phyloP scores from a whole-genome alignment of 2,113 vertebrate genomes.

The Odocoileus hemionus region DNA sequence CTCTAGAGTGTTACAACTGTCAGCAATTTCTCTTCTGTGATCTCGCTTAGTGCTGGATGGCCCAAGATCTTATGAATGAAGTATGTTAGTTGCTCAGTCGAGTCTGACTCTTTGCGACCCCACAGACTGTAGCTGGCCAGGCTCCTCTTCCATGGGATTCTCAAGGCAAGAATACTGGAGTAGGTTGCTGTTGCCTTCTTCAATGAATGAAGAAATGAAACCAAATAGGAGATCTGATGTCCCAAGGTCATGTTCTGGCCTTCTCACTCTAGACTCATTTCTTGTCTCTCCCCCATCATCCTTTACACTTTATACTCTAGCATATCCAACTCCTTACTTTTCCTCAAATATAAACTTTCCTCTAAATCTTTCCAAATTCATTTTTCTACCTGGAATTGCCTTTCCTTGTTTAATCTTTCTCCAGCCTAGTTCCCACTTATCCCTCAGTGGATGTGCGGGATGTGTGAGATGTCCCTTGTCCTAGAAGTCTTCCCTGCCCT shows the following conservation, averaged over 20 bases:
- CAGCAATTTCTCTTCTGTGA: neutral
- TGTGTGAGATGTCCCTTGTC: neutral
- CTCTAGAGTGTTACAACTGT: neutral
- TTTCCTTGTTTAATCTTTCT: neutral
- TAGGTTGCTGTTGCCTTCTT: neutral
- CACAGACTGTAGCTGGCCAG: accelerated
- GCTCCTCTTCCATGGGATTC: neutral
- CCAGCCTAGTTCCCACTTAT: neutral
- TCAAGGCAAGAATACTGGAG: neutral
- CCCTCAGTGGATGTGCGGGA: neutral
- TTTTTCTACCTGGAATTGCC: neutral
- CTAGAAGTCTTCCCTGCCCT: neutral
- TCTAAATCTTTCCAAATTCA: neutral
- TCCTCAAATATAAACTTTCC: neutral
- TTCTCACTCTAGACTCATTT: neutral
- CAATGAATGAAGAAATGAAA: neutral
- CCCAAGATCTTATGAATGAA: neutral
- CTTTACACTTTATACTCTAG: neutral
- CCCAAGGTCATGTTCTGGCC: neutral
- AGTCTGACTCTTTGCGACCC: neutral
- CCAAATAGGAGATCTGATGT: neutral
- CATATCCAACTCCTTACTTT: neutral
- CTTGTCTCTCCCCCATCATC: neutral
- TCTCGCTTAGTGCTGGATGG: neutral
- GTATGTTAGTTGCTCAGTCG: neutral